Evolutionary conservation across 1,140 invertebrate species (phyloP), one percentile per base, ranked within the genome.

Genomic region (Calycopis cecrops): DNA sequence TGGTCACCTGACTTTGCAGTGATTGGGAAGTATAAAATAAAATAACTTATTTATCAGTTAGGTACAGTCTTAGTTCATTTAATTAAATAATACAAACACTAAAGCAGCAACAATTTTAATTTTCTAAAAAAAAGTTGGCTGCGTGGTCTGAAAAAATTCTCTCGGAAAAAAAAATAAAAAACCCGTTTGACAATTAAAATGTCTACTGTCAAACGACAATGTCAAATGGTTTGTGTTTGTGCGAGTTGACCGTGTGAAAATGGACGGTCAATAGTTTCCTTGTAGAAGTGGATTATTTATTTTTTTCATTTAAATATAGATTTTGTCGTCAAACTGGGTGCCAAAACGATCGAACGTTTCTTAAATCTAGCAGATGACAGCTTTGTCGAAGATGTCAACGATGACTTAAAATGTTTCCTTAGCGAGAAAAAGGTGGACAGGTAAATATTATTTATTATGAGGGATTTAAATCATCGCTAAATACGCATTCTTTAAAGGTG

Each of bases 351-450:
- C 48, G 85, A 87, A 62, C 75, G 79, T 55, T 81, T 88, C 61
- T 65, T 88, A 44, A 83, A 75, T 69, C 71, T 84, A 58, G 85
- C 83, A 52, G 85, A 88, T 73, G 73, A 72, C 51, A 77, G 76
- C 69, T 88, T 88, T 66, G 70, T 87, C 63, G 83, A 88, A 58
- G 80, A 87, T 84, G 85, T 87, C 59, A 87, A 77, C 66, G 83
- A 87, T 69, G 83, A 85, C 72, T 57, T 88, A 66, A 84, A 80
- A 87, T 85, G 82, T 79, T 88, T 85, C 73, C 56, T 82, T 59
- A 67, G 72, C 67, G 76, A 78, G 67, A 77, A 76, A 76, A 79
- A 71, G 75, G 68, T 74, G 78, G 79, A 87, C 82, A 85, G 86
- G 86, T 88, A 84, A 85, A 85, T 77, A 84, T 73, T 73, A 69